Evolutionary conservation across 2,888 invertebrate species (phyloP), one percentile per base, ranked within the genome.

Genomic region (Amiota mariae): DNA sequence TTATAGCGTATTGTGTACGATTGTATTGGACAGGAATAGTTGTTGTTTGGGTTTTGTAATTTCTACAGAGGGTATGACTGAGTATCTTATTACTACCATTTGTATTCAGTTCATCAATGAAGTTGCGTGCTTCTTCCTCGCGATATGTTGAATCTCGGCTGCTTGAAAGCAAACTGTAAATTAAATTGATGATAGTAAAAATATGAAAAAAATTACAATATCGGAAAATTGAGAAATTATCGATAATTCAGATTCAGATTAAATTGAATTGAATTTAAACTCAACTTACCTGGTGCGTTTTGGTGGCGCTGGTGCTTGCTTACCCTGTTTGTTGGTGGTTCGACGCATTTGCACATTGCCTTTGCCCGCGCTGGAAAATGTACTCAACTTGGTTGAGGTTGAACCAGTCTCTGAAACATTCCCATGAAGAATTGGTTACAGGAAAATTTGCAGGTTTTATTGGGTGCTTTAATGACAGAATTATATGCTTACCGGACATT

Each of bases 251-350:
- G 36, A 24, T 24, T 24, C 24, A 24, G n/a, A 9, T 8, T 18
- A 8, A n/a, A 1, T 8, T 59, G 54, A 54, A 15, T 11, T 49
- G 63, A 2, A 48, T n/a, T n/a, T n/a, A n/a, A n/a, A n/a, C n/a
- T n/a, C n/a, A n/a, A 70, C 74, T 57, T 91, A 96, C 96, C 96
- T 97, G 80, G 98, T 98, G 82, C 98, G 92, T 90, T 98, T 97
- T 49, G 98, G 98, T 76, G 98, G 98, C 20, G 97, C 96, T 63
- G 98, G 98, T 47, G 98, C 97, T 87, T 96, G 96, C 90, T 97
- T 97, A 80, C 97, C 97, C 87, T 95, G 95, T 80, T 96, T 93
- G 90, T 96, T 96, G 75, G 96, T 96, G 71, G 95, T 94, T 81
- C 96, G 92, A 76, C 96, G 92, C 94, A 97, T 93, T 91, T 96